phyloP scores from a whole-genome alignment of 1,140 invertebrate genomes.

The Panagrolaimus sp. region DNA sequence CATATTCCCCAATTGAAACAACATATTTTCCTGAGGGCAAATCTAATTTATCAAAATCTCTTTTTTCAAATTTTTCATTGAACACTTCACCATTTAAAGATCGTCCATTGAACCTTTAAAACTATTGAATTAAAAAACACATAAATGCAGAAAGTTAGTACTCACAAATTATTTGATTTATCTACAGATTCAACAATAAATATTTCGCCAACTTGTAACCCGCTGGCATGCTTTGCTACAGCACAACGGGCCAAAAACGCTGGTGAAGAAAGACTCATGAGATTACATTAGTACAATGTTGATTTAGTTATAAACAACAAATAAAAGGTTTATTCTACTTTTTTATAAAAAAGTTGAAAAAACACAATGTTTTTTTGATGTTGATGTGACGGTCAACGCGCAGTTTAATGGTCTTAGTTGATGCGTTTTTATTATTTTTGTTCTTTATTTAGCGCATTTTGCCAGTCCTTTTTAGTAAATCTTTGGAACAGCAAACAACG shows the following conservation, averaged over 20 bases:
- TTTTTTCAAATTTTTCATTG: not conserved
- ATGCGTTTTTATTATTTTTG: too few relatives aligned
- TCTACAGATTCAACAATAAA: slow-evolving; percentile 11
- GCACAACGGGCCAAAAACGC: slow-evolving; percentile 9
- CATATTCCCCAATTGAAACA: slow-evolving; percentile 3
- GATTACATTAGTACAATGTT: not conserved
- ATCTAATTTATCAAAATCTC: not conserved
- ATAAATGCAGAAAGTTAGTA: not conserved
- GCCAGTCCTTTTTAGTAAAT: too few relatives aligned
- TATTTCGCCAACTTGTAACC: not conserved
- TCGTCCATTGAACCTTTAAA: not conserved
- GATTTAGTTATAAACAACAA: too few relatives aligned
- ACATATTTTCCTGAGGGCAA: not conserved
- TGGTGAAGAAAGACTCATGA: not conserved
- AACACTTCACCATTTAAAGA: not conserved
- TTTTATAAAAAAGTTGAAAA: too few relatives aligned
- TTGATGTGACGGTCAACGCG: too few relatives aligned
- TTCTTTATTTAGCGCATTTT: too few relatives aligned
- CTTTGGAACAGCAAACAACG: too few relatives aligned
- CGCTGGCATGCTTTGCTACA: not conserved
- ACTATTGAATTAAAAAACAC: not conserved
- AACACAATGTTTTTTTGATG: too few relatives aligned
- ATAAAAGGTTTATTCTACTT: too few relatives aligned
- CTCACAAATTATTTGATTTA: slow-evolving; percentile 3
- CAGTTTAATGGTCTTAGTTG: too few relatives aligned